Conservation (phyloP, 2,888 invertebrate species). For the Pasiphila rectangulata region DNA sequence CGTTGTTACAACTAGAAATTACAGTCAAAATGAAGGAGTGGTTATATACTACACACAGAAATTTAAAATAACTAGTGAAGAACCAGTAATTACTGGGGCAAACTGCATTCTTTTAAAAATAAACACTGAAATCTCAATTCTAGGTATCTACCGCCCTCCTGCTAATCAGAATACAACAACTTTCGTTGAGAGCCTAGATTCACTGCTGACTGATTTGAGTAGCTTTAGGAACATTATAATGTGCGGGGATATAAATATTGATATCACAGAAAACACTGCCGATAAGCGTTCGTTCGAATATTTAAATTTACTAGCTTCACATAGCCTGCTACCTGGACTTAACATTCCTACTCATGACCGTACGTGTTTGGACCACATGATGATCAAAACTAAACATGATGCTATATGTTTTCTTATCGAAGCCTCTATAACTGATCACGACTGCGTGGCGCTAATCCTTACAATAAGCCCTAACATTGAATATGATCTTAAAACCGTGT, state of each 20-base stretch:
- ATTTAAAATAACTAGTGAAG: not conserved
- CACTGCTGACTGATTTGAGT: not conserved
- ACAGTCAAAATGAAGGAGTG: slow-evolving; percentile 4
- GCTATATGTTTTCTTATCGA: not conserved
- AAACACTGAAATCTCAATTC: not conserved
- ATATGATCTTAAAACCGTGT: too few relatives aligned
- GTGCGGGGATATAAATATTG: not conserved
- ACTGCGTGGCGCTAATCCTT: not conserved
- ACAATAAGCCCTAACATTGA: too few relatives aligned
- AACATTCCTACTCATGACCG: not conserved
- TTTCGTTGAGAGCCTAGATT: not conserved
- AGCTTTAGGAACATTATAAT: not conserved
- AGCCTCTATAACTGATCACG: slow-evolving; percentile 3
- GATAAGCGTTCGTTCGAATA: slow-evolving; percentile 1
- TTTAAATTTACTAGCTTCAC: not conserved
- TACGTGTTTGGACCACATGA: slow-evolving; percentile 4
- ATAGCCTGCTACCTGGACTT: not conserved
- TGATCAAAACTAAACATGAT: not conserved
- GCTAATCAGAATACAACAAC: not conserved
- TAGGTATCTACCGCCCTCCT: slow-evolving; percentile 3
- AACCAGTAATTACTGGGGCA: not conserved
- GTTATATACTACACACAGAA: not conserved
- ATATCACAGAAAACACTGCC: not conserved
- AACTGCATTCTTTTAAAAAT: not conserved
- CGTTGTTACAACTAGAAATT: not conserved